Evolutionary conservation across 2,113 vertebrate species (phyloP).

Genomic region (Myotis yumanensis): DNA sequence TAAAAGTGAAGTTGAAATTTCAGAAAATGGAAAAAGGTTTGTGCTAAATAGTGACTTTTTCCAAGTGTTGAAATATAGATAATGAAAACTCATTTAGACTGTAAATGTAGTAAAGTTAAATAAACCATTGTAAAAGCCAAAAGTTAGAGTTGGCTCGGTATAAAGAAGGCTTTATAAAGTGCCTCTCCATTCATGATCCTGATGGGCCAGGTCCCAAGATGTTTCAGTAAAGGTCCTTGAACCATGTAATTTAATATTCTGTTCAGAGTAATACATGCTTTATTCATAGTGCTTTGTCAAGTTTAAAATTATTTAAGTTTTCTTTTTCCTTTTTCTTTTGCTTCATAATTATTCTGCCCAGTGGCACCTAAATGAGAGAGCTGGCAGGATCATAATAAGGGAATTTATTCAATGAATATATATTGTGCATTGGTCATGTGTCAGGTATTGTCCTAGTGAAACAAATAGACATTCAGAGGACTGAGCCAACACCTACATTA

Average conservation of each 20-base stretch:
- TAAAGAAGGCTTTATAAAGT: conserved; percentile 64
- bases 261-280: conserved; percentile 19
- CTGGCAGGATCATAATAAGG: neutral
- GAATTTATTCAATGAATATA: neutral
- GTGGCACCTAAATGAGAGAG: conserved; percentile 27
- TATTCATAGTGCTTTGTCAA: conserved; percentile 55
- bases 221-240: conserved; percentile 50
- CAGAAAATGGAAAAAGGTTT: conserved; percentile 28
- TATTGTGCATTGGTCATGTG: neutral
- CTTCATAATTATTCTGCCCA: conserved; percentile 50
- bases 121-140: conserved; percentile 23
- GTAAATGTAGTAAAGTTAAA: conserved; percentile 34
- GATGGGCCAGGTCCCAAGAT: conserved; percentile 33
- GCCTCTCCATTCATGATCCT: conserved; percentile 33
- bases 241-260: conserved; percentile 68
- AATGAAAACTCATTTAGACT: conserved; percentile 42
- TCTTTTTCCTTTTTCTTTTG: conserved; percentile 39
- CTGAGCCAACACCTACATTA: neutral
- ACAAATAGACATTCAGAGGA: neutral
- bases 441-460: neutral
- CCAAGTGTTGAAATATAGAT: conserved; percentile 30
- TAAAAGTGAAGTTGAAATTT: conserved; percentile 10
- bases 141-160: conserved; percentile 31
- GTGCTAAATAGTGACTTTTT: conserved; percentile 16
- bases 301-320: conserved; percentile 58